Base-by-base conservation (phyloP, 2,797 vertebrate genomes). In the Rousettus madagascariensis region DNA sequence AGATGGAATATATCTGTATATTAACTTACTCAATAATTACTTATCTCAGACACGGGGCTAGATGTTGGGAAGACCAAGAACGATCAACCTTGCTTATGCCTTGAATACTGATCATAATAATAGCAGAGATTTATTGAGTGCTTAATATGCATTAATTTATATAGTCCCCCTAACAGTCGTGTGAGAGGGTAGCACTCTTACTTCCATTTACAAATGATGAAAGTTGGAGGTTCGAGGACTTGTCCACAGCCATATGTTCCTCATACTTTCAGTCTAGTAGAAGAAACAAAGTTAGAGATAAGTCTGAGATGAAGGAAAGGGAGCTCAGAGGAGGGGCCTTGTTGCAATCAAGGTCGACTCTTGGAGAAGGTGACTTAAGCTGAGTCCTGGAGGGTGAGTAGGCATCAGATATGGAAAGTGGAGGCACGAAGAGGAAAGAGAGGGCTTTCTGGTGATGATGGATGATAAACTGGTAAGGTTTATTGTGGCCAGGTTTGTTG, bases 1-100 rank as follows among this genome's bases (percentile, higher is more conserved):
- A 72, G 66, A 24, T 49, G 38, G 38, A 91, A 86, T 55, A 78
- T 38, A 49, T 49, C 57, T 17, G 66, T 46, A 80, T 74, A 49
- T 80, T 77, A 74, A 88, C 69, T 92, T 79, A 68, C n/a, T 87
- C 66, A 71, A 3, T 38, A 91, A 93, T 17, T 65, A 63, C 83
- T 61, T 88, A 53, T 93, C 49, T 30, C 53, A 68, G 49, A 55
- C 43, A 49, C 17, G 36, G 57, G 77, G 30, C 11, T 75, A 88
- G 66, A 69, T 74, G 71, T 20, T 66, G 36, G 59, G 49, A 15
- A 74, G 43, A 83, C 8, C 15, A 75, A 61, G n/a, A 88, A 77
- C 84, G 78, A 57, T 79, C 43, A 89, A 55, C 13, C 33, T 88
- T 38, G 24, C 63, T 19, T 94, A 17, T 83, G 33, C 13, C 15